phyloP scores from a whole-genome alignment of 2,888 invertebrate species.

The Dryobotodes eremita region DNA sequence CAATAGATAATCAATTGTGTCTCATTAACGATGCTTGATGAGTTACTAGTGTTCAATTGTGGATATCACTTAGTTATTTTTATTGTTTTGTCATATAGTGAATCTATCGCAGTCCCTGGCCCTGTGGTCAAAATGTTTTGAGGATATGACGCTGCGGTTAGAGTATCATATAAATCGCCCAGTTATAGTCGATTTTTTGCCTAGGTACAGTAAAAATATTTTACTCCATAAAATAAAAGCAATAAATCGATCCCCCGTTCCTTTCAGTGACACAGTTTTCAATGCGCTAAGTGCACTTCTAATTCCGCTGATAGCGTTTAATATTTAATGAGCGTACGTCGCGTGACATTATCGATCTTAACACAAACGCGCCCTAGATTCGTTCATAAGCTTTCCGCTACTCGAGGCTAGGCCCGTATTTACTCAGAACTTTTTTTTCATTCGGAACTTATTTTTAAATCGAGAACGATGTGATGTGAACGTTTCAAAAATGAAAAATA shows the following conservation, averaged over 20 bases:
- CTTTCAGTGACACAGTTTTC: conserved; percentile 41
- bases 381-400: conserved; percentile 62
- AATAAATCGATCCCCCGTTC: conserved; percentile 43
- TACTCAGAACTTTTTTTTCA: conserved; percentile 44
- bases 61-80: not conserved
- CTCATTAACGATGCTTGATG: no score
- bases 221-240: conserved; percentile 6
- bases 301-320: conserved; percentile 65
- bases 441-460: conserved; percentile 53
- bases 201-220: not conserved
- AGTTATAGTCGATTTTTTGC: not conserved
- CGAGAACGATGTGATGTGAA: conserved; percentile 45
- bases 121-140: not conserved
- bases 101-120: not conserved
- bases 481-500: conserved; percentile 40
- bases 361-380: conserved; percentile 64
- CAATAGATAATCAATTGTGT: no score
- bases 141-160: not conserved
- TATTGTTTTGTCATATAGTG: not conserved
- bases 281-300: conserved; percentile 65
- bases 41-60: not conserved
- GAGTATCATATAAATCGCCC: not conserved
- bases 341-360: conserved; percentile 67
- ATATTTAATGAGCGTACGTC: conserved; percentile 66
- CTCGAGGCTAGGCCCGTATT: conserved; percentile 54